Base-by-base conservation (phyloP, 2,113 vertebrate species). In the Siniperca chuatsi region DNA sequence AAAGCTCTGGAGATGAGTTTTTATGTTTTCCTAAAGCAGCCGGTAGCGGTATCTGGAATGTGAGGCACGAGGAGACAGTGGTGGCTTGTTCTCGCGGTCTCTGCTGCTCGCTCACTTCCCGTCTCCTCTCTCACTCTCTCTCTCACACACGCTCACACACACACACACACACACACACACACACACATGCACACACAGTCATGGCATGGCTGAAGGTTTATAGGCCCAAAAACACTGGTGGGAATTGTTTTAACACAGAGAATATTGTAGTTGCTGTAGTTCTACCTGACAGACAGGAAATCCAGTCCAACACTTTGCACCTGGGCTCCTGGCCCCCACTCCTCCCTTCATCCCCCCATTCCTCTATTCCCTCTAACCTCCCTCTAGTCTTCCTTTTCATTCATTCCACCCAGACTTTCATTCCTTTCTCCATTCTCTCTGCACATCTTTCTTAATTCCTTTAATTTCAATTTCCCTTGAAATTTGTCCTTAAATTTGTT, bases 211-310 rank as follows among this genome's bases (percentile, higher is more conserved):
- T 75, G n/a, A 1, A 35, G 64, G 65, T 82, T 85, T 69, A 78
- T 20, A 6, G 57, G 61, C 13, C 44, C 44, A 21, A 8, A 76
- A 65, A 79, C 80, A 10, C 57, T 33, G 81, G 21, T 44, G 62
- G 15, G 81, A 74, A 87, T 91, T 80, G 46, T 88, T 74, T 40
- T 25, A 82, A 88, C 85, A 88, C 78, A 15, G 86, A 78, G 75
- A 46, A 58, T 58, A 65, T 79, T 90, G 85, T 86, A 20, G 13
- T 46, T 74, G 69, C 71, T 72, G 78, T 9, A 7, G 67, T 61
- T 81, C 25, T 62, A 73, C 72, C 57, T 83, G 81, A 87, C 69
- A 35, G 84, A 83, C 78, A 72, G 83, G 81, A 84, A 73, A 58
- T 64, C 55, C 72, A 68, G 58, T 55, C 78, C 37, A n/a, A 6